Conservation (phyloP, 1,140 invertebrate genomes). For the Zaprionus tsacasi region DNA sequence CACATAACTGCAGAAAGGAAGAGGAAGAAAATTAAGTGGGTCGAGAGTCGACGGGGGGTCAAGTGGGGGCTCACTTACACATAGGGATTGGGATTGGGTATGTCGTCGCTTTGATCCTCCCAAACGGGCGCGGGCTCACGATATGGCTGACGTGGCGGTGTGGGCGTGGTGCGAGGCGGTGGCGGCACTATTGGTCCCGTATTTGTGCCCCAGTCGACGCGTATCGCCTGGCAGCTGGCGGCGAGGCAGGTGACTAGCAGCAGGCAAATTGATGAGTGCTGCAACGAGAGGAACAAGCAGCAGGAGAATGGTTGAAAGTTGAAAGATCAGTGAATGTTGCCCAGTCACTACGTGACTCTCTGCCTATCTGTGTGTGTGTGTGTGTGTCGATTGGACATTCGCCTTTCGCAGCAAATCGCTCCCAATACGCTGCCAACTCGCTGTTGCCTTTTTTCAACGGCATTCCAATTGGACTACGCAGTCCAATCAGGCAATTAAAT, state of each 20-base stretch:
- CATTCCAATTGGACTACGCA: constrained; percentile 20
- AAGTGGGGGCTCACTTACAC: constrained; percentile 84
- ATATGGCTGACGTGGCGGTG: constrained; percentile 84
- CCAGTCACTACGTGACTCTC: constrained; percentile 1
- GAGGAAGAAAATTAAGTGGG: neutral
- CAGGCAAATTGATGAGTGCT: constrained; percentile 66
- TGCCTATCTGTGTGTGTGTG: neutral
- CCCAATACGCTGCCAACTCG: constrained; percentile 8
- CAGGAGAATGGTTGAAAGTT: constrained; percentile 30
- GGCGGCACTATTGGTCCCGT: constrained; percentile 86
- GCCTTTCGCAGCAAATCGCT: constrained; percentile 6
- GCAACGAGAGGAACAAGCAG: constrained; percentile 22
- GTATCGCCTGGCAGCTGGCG: constrained; percentile 64
- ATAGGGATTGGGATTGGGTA: constrained; percentile 86
- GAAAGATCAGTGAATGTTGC: constrained; percentile 32
- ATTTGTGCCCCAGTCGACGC: constrained; percentile 85
- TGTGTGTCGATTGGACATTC: constrained; percentile 6
- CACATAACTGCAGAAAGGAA: constrained; percentile 63
- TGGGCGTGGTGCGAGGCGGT: constrained; percentile 84
- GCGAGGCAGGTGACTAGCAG: constrained; percentile 76
- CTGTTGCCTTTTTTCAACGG: constrained; percentile 24
- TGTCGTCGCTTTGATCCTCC: constrained; percentile 86
- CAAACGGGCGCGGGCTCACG: constrained; percentile 86
- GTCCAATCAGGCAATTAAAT: constrained; percentile 64
- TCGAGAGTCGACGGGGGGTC: neutral